These are phyloP conservation scores for Sinonovacula constricta DNA, from an alignment of 1,140 invertebrate genomes.

Conservation along the genomic window DNA sequence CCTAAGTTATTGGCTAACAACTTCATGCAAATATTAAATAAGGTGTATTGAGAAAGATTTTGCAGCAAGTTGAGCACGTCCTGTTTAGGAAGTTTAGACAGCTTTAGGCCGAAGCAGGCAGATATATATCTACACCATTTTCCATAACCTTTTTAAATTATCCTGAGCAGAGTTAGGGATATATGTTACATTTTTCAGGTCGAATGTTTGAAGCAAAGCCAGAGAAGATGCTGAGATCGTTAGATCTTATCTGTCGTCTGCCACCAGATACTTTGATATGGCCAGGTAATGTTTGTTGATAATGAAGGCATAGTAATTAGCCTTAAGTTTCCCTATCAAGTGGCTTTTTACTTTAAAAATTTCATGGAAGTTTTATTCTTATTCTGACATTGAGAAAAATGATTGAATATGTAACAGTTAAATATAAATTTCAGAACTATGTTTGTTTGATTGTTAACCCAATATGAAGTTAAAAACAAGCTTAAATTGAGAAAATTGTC, in stretches of 20 bases:
- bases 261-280: constrained; percentile 64
- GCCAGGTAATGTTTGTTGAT: constrained; percentile 72
- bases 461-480: no score
- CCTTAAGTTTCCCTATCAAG: no score
- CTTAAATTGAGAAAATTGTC: no score
- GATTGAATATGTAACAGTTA: no score
- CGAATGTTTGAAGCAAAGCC: constrained; percentile 70
- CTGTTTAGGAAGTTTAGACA: not conserved
- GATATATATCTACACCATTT: not conserved
- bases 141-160: not conserved
- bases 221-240: constrained; percentile 65
- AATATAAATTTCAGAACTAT: no score
- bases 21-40: not conserved
- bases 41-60: not conserved
- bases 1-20: not conserved
- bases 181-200: constrained; percentile 49
- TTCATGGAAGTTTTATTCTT: no score
- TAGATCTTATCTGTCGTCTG: constrained; percentile 61
- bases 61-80: no score
- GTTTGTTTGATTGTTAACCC: no score
- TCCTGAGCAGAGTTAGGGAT: not conserved
- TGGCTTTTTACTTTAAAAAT: no score
- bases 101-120: not conserved
- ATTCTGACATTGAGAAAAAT: no score
- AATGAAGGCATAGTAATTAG: no score